A percentile compares a stretch with the other conserved stretches of the same genome.
Evolutionary conservation across 2,797 vertebrate genomes (phyloP).

Genomic region (Mormyrus hasselquistii): DNA sequence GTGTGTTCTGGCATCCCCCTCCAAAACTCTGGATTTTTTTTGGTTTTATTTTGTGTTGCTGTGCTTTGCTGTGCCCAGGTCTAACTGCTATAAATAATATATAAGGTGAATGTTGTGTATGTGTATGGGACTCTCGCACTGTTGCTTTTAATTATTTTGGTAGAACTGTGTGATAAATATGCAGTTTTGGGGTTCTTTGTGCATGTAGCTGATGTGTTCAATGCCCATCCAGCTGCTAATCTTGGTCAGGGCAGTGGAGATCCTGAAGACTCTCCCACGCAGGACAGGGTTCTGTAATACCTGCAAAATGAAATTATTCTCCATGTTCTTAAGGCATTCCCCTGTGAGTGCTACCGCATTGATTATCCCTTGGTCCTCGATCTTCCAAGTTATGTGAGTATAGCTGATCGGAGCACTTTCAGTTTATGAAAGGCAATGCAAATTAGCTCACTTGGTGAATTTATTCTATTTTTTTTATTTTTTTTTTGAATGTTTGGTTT

Average conservation of each 20-base stretch:
- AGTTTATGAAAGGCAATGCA: background rate
- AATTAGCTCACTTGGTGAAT: background rate
- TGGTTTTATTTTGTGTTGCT: background rate
- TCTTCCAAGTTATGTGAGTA: background rate
- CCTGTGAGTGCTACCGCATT: background rate
- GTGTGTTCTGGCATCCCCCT: background rate
- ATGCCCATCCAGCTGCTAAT: background rate
- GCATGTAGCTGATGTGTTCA: background rate
- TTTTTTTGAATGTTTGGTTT: background rate
- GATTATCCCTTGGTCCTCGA: background rate
- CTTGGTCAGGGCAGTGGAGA: background rate
- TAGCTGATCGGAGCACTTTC: background rate
- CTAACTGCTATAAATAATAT: background rate
- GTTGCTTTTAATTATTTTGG: background rate
- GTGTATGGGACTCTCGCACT: background rate
- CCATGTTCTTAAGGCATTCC: background rate
- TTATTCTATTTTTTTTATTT: background rate
- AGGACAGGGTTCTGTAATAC: background rate
- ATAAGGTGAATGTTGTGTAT: background rate
- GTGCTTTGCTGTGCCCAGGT: background rate
- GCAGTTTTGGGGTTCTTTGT: background rate
- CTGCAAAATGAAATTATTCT: background rate
- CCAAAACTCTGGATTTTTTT: background rate
- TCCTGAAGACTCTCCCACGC: background rate
- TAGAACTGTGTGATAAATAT: background rate